phyloP scores from a whole-genome alignment of 2,888 invertebrate species.

The Sinotaia quadrata region DNA sequence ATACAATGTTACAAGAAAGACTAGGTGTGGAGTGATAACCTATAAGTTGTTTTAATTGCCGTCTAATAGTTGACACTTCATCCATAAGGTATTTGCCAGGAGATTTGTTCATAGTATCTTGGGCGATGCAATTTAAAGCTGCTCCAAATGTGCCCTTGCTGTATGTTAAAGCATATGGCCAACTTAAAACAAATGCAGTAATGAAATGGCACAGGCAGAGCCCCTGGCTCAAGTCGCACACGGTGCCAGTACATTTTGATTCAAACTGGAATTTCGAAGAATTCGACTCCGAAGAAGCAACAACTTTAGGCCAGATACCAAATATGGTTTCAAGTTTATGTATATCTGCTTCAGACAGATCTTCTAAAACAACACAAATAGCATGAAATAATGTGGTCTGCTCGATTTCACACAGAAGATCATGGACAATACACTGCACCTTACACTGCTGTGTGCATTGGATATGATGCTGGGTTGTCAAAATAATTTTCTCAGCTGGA shows the following conservation, averaged over 20 bases:
- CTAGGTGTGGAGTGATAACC: slow-evolving; percentile 23
- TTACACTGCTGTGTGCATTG: slow-evolving; percentile 35
- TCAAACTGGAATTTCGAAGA: background rate
- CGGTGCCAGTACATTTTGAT: background rate
- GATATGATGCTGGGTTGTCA: slow-evolving; percentile 44
- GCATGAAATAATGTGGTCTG: slow-evolving; percentile 29
- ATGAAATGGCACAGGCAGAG: slow-evolving; percentile 40
- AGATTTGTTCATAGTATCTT: background rate
- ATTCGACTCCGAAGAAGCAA: background rate
- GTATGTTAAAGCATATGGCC: slow-evolving; percentile 40
- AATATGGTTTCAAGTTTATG: slow-evolving; percentile 20
- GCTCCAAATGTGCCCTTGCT: background rate
- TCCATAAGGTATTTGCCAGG: slow-evolving; percentile 8
- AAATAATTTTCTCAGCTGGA: slow-evolving; percentile 20
- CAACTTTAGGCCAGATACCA: slow-evolving; percentile 2
- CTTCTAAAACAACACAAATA: slow-evolving; percentile 23
- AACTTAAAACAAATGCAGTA: slow-evolving; percentile 42
- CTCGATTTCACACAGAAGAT: slow-evolving; percentile 43
- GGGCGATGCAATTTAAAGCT: slow-evolving; percentile 1
- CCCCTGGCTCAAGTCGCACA: background rate
- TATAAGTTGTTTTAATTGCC: slow-evolving; percentile 24
- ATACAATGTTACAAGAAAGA: no score
- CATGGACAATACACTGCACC: slow-evolving; percentile 35
- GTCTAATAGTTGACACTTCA: slow-evolving; percentile 22
- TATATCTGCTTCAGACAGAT: slow-evolving; percentile 4